These are phyloP conservation scores for Chascanopsetta lugubris DNA, from an alignment of 2,113 vertebrate genomes.

Conservation along the genomic window DNA sequence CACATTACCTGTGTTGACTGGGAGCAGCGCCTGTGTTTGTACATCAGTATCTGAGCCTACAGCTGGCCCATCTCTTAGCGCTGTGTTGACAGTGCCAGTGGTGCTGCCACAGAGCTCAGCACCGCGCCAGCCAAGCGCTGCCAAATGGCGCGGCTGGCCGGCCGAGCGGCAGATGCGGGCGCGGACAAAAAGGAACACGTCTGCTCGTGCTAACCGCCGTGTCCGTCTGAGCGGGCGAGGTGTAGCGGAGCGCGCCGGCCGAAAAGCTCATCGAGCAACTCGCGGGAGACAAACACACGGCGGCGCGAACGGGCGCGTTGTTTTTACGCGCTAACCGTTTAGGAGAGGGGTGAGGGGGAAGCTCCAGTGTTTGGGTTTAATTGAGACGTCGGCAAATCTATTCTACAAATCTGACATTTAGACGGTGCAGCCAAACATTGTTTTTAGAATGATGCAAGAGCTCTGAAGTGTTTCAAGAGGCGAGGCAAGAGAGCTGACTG, in stretches of 20 bases:
- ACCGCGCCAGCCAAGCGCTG: slow-evolving; percentile 54
- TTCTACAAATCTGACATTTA: too few relatives aligned
- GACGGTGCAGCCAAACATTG: slow-evolving; percentile 9
- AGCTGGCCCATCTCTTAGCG: slow-evolving; percentile 53
- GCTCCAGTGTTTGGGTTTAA: too few relatives aligned
- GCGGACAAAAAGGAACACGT: slow-evolving; percentile 49
- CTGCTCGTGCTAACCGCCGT: slow-evolving; percentile 55
- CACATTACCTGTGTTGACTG: slow-evolving; percentile 52
- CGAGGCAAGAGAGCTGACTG: too few relatives aligned
- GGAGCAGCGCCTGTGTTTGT: slow-evolving; percentile 46
- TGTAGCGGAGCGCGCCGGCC: slow-evolving; percentile 63
- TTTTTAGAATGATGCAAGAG: too few relatives aligned
- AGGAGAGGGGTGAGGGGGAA: slow-evolving; percentile 8
- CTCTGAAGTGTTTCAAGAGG: too few relatives aligned
- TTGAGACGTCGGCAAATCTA: too few relatives aligned
- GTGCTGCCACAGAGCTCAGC: slow-evolving; percentile 45
- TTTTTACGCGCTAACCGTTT: slow-evolving; percentile 36
- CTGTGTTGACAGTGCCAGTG: slow-evolving; percentile 44
- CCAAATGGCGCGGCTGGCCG: slow-evolving; percentile 65
- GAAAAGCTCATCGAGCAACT: slow-evolving; percentile 59
- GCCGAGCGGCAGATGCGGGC: slow-evolving; percentile 50
- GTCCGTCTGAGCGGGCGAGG: slow-evolving; percentile 54
- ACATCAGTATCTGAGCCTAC: slow-evolving; percentile 58
- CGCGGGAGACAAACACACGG: slow-evolving; percentile 68
- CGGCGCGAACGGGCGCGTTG: slow-evolving; percentile 61